A percentile compares a stretch with the other conserved stretches of the same genome.
These are phyloP conservation scores for Amitus sp. DNA, from an alignment of 2,888 invertebrate genomes.

Conservation along the genomic window DNA sequence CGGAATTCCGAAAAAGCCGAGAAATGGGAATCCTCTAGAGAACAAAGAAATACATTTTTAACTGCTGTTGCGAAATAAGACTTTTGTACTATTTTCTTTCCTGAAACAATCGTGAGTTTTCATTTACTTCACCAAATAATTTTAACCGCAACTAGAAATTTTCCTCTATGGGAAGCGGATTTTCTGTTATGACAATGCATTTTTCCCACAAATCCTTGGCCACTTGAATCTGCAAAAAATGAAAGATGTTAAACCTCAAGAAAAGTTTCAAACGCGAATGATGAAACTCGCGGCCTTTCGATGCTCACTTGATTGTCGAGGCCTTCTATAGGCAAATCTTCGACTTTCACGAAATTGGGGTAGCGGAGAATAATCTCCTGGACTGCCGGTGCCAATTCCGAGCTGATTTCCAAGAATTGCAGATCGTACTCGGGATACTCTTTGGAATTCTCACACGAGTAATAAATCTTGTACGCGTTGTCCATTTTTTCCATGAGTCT, in stretches of 20 bases:
- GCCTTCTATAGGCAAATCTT: conserved; percentile 75
- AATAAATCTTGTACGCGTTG: conserved; percentile 75
- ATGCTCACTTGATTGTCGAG: conserved; percentile 74
- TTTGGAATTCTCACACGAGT: conserved; percentile 84
- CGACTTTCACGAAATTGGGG: conserved; percentile 80
- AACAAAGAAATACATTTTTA: neutral
- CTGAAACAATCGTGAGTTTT: neutral
- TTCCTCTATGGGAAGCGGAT: conserved; percentile 67
- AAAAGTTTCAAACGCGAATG: too few relatives aligned
- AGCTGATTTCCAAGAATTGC: conserved; percentile 79
- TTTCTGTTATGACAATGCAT: conserved; percentile 80
- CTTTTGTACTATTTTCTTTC: neutral
- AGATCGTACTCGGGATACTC: conserved; percentile 86
- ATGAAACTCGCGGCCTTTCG: too few relatives aligned
- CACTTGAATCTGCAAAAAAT: conserved; percentile 66
- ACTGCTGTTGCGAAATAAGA: too few relatives aligned
- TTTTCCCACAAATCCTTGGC: conserved; percentile 84
- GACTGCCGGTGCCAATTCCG: conserved; percentile 75
- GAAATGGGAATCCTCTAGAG: conserved; percentile 38
- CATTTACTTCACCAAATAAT: too few relatives aligned
- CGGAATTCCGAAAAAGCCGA: conserved; percentile 75
- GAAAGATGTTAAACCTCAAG: too few relatives aligned
- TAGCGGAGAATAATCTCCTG: conserved; percentile 78
- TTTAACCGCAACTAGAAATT: too few relatives aligned
- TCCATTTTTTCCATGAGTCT: conserved; percentile 76